Conservation (phyloP, 2,888 invertebrate genomes). For the Anodontia alba region DNA sequence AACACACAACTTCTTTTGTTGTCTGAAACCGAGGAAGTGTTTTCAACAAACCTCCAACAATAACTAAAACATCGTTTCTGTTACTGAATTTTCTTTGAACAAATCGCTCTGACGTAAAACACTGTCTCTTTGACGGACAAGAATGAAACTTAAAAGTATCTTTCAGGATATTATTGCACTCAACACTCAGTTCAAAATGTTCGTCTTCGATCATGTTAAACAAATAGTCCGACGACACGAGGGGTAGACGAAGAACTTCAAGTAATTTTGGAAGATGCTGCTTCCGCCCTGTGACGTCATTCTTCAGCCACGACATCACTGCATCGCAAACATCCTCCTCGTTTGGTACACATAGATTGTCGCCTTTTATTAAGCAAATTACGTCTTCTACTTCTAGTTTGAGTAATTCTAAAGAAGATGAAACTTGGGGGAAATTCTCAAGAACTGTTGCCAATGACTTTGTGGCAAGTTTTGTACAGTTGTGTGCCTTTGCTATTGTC, state of each 20-base stretch:
- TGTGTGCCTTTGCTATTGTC: slow-evolving; percentile 91
- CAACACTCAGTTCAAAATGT: slow-evolving; percentile 43
- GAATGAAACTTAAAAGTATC: slow-evolving; percentile 75
- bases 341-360: slow-evolving; percentile 93
- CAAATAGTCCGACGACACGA: slow-evolving; percentile 74
- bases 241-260: slow-evolving; percentile 72
- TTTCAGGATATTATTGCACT: slow-evolving; percentile 62
- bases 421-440: slow-evolving; percentile 73
- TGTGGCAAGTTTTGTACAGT: slow-evolving; percentile 89
- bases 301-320: slow-evolving; percentile 89
- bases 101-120: slow-evolving; percentile 64
- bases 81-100: slow-evolving; percentile 66
- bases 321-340: slow-evolving; percentile 93
- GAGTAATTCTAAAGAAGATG: slow-evolving; percentile 72
- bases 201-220: slow-evolving; percentile 67
- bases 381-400: slow-evolving; percentile 90
- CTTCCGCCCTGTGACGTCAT: slow-evolving; percentile 87
- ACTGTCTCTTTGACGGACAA: slow-evolving; percentile 66
- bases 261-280: slow-evolving; percentile 85
- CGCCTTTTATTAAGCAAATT: slow-evolving; percentile 90
- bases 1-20: slow-evolving; percentile 75
- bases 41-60: slow-evolving; percentile 72
- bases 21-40: slow-evolving; percentile 72
- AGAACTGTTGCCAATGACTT: slow-evolving; percentile 90
- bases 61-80: slow-evolving; percentile 70